These are phyloP conservation scores for Drosophila melanocephala DNA, from an alignment of 2,888 invertebrate genomes.

Conservation along the genomic window DNA sequence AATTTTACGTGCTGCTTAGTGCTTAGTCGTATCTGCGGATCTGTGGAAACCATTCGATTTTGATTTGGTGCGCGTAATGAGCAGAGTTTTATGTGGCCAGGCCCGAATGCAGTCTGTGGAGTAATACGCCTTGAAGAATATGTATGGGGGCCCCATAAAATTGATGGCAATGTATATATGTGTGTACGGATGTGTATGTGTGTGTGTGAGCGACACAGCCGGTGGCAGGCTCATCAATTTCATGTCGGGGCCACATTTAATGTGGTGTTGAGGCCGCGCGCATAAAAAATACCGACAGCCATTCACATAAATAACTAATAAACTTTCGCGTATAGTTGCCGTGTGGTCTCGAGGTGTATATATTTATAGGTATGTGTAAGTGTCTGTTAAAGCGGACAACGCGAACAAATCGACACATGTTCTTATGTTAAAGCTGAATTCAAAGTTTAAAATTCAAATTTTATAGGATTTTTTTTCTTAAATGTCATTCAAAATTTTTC, in stretches of 20 bases:
- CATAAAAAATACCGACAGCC: conserved; percentile 49
- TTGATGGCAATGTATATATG: conserved; percentile 56
- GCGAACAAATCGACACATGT: conserved; percentile 37
- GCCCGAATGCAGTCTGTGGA: conserved; percentile 54
- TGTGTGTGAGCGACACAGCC: conserved; percentile 42
- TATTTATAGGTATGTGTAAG: conserved; percentile 4
- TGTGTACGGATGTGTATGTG: conserved; percentile 12
- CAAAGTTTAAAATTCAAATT: not conserved
- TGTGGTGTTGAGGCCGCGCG: conserved; percentile 65
- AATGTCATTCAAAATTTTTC: not conserved
- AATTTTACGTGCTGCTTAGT: conserved; percentile 70
- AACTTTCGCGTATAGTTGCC: conserved; percentile 50
- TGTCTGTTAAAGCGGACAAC: conserved; percentile 42
- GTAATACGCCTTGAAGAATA: conserved; percentile 44
- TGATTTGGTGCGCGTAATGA: conserved; percentile 74
- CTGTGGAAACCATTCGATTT: conserved; percentile 62
- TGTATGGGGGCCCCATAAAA: conserved; percentile 63
- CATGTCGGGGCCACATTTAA: conserved; percentile 63
- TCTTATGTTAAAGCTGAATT: conserved; percentile 6
- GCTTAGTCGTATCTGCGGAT: conserved; percentile 28
- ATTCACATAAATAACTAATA: conserved; percentile 74
- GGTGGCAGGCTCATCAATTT: conserved; percentile 73
- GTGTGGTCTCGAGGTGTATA: not conserved
- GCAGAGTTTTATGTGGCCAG: conserved; percentile 67
- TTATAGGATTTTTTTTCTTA: not conserved